A percentile compares a stretch with the other conserved stretches of the same genome.
Evolutionary conservation across 2,888 invertebrate genomes (phyloP).

Genomic region (Ashinkailepas kermadecensis): DNA sequence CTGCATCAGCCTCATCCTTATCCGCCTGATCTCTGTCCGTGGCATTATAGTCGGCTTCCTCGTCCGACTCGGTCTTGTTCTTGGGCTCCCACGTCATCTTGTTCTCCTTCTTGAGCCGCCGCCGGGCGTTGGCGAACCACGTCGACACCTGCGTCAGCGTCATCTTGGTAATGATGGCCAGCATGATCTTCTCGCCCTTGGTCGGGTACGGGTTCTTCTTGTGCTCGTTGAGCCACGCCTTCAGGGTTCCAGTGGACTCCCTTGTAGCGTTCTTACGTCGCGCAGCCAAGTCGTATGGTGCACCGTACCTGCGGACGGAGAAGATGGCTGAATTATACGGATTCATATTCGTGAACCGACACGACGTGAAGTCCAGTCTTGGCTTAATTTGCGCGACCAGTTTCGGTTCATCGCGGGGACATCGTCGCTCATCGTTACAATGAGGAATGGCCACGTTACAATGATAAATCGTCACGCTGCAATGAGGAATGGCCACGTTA

Average conservation of each 20-base stretch:
- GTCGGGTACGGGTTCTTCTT: slow-evolving; percentile 94
- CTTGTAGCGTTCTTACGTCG: slow-evolving; percentile 94
- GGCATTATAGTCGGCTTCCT: slow-evolving; percentile 66
- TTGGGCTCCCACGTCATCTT: slow-evolving; percentile 99
- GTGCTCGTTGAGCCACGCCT: slow-evolving; percentile 95
- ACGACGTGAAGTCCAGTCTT: too few species aligned
- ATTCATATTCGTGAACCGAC: too few species aligned
- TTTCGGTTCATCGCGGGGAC: too few species aligned
- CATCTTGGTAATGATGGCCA: slow-evolving; percentile 93
- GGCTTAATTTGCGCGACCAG: too few species aligned
- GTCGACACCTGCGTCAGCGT: slow-evolving; percentile 82
- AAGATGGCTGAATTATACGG: too few species aligned
- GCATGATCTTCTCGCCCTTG: slow-evolving; percentile 91
- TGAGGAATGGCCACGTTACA: too few species aligned
- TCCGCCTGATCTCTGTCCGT: too few species aligned
- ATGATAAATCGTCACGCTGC: too few species aligned
- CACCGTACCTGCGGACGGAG: slow-evolving; percentile 46
- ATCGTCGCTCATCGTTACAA: too few species aligned
- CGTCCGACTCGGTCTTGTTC: slow-evolving; percentile 87
- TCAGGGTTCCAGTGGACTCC: slow-evolving; percentile 92
- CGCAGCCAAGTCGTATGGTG: slow-evolving; percentile 81
- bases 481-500: too few species aligned
- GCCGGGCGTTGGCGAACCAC: slow-evolving; percentile 96
- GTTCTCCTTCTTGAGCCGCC: slow-evolving; percentile 89
- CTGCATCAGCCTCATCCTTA: too few species aligned